Evolutionary conservation across 2,113 vertebrate genomes (phyloP), one percentile per base, ranked within the genome.

Genomic region (Nycticorax nycticorax): DNA sequence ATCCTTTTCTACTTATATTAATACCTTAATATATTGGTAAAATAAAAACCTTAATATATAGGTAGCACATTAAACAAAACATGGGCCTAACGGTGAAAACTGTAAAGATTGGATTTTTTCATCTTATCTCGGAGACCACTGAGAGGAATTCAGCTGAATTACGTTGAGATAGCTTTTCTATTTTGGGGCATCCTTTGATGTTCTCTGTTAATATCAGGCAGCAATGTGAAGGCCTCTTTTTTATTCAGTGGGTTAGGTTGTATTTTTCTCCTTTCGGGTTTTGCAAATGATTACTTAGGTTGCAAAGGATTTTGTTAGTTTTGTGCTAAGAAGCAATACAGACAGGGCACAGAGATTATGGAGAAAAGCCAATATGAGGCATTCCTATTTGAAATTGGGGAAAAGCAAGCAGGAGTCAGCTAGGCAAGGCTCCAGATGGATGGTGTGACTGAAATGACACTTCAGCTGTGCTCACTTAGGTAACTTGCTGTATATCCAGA

Each of bases 61-160:
- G 41, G 15, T 48, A 91, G 39, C 35, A 62, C 1, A 2, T 68
- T 72, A 53, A 84, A 85, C 53, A 85, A 89, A 84, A 48, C 19
- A 22, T 41, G 45, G 13, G 62, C 24, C 9, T 85, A 39, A 66
- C 41, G 21, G 39, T 87, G 50, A 68, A 64, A 91, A 43, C 27
- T 57, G 4, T 82, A 27, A 63, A 50, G 33, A 74, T 1, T 20
- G 39, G 5, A 0, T 0, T 30, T 80, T 57, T 86, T 30, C n/a
- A 63, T 23, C 30, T 53, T 53, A 32, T 75, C 53, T 69, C 16
- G 27, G 66, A 68, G 59, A 77, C 35, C 50, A 66, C 30, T 35
- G 66, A 68, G 45, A 80, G 26, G 27, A 66, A 37, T 86, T 92
- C 59, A 59, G 35, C 60, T 74, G 55, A 92, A 73, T 86, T 93